Percentiles rank a stretch among this genome's conserved stretches.
These are phyloP conservation scores for Grus americana DNA, from an alignment of 2,113 vertebrate species.

Conservation along the genomic window DNA sequence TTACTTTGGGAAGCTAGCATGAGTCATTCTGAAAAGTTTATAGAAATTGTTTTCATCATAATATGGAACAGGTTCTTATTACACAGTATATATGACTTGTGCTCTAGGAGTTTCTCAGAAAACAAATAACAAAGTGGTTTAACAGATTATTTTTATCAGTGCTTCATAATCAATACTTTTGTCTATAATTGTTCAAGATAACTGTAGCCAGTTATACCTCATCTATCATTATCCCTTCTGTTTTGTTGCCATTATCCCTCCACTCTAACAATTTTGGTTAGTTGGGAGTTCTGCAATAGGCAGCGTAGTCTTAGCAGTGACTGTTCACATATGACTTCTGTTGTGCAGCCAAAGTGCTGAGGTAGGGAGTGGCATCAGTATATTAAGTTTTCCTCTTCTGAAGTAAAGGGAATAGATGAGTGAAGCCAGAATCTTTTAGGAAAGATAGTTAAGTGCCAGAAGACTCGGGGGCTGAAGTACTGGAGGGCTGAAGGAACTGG, in stretches of 20 bases:
- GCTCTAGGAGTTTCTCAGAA: neutral
- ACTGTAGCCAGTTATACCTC: neutral
- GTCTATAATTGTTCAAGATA: neutral
- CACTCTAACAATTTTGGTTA: neutral
- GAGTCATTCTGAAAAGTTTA: slow-evolving; percentile 41
- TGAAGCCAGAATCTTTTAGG: slow-evolving; percentile 57
- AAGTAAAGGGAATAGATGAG: slow-evolving; percentile 43
- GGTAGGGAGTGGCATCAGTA: slow-evolving; percentile 43
- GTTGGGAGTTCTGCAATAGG: neutral
- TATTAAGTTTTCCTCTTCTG: slow-evolving; percentile 53
- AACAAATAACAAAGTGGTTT: neutral
- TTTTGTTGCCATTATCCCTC: neutral
- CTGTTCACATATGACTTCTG: neutral
- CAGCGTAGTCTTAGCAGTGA: neutral
- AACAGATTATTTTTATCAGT: neutral
- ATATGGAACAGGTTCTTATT: neutral
- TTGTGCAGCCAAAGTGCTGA: slow-evolving; percentile 32
- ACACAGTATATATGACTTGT: neutral
- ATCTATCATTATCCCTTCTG: neutral
- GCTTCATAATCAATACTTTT: neutral
- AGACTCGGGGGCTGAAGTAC: slow-evolving; percentile 4
- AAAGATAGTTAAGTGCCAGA: slow-evolving; percentile 58
- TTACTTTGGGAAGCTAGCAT: slow-evolving; percentile 10
- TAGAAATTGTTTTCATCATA: slow-evolving; percentile 5
- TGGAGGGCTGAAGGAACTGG: slow-evolving; percentile 27